phyloP scores from a whole-genome alignment of 2,888 invertebrate species.

The Scaeva pyrastri region DNA sequence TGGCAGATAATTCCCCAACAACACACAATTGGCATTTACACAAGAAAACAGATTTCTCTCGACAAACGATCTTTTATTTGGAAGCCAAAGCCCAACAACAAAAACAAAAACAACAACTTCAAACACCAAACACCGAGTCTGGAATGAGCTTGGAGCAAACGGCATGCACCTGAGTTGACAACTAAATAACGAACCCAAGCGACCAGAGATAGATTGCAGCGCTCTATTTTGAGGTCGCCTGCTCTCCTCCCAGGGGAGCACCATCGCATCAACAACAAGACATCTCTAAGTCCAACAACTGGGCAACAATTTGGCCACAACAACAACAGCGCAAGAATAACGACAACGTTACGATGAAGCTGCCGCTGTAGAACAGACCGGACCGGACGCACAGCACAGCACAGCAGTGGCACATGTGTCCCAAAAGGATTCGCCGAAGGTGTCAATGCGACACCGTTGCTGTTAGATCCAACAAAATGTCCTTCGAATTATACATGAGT shows the following conservation, averaged over 20 bases:
- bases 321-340: constrained; percentile 3
- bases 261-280: constrained; percentile 12
- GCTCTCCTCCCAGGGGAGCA: constrained; percentile 57
- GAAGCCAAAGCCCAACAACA: background rate
- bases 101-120: constrained; percentile 3
- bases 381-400: constrained; percentile 6
- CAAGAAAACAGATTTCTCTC: background rate
- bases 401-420: constrained; percentile 23
- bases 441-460: constrained; percentile 63
- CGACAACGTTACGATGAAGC: background rate
- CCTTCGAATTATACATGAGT: constrained; percentile 74
- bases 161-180: constrained; percentile 61
- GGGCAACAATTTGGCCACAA: constrained; percentile 12
- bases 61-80: background rate
- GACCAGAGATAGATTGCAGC: constrained; percentile 42
- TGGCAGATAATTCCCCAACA: constrained; percentile 46
- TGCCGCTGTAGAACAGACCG: too few relatives aligned
- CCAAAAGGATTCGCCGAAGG: constrained; percentile 69
- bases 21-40: constrained; percentile 43
- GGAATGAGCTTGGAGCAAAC: background rate
- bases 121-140: constrained; percentile 44
- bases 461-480: constrained; percentile 56
- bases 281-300: constrained; percentile 32
- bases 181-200: constrained; percentile 63
- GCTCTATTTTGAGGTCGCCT: constrained; percentile 57